phyloP scores from a whole-genome alignment of 2,113 vertebrate genomes.

The Capra hircus region DNA sequence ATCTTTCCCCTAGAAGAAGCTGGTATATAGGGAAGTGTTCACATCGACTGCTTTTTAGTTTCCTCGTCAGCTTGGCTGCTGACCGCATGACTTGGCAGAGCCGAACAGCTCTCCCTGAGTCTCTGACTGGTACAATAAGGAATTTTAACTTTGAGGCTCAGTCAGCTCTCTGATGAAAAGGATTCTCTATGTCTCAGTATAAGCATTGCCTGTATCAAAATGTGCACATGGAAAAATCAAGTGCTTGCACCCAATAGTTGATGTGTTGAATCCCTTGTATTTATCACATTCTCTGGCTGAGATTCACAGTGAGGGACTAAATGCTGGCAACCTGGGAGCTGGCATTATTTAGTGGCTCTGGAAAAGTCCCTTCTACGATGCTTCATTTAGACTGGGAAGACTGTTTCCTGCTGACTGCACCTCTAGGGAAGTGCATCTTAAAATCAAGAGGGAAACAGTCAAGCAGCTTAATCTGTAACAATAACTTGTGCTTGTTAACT shows the following conservation, averaged over 20 bases:
- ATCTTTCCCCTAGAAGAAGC: background rate
- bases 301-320: background rate
- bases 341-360: background rate
- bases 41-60: no score
- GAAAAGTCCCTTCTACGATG: background rate
- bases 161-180: background rate
- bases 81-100: background rate
- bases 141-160: background rate
- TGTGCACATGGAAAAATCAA: background rate
- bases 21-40: background rate
- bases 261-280: background rate
- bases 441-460: background rate
- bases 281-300: background rate
- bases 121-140: background rate
- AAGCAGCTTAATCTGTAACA: background rate
- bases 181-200: background rate
- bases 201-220: background rate
- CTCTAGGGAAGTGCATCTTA: no score
- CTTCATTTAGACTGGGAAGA: background rate
- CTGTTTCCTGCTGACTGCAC: background rate
- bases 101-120: background rate
- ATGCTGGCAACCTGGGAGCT: background rate
- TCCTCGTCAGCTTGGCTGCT: background rate
- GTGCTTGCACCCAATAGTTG: background rate
- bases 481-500: background rate